A percentile compares a stretch with the other conserved stretches of the same genome.
These are phyloP conservation scores for Aeoliscus strigatus DNA, from an alignment of 2,797 vertebrate genomes.

Conservation along the genomic window DNA sequence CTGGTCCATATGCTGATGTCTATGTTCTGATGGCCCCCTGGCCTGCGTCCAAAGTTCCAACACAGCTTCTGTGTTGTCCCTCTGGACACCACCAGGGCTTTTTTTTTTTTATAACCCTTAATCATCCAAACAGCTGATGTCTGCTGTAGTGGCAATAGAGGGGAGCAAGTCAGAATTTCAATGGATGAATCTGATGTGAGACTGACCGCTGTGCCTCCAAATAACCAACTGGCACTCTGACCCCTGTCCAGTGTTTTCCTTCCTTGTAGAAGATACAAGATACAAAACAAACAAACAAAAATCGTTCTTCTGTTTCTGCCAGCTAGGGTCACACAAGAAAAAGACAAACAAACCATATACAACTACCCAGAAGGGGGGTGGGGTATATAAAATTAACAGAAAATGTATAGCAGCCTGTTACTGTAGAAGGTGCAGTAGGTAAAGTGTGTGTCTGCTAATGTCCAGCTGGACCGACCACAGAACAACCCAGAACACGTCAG, in stretches of 20 bases:
- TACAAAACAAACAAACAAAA: no score
- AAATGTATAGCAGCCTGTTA: no score
- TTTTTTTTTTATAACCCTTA: conserved; percentile 15
- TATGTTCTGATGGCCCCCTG: conserved; percentile 46
- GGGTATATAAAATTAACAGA: no score
- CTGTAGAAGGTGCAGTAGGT: no score
- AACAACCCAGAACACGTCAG: neutral
- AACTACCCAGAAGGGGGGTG: no score
- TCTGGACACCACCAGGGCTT: conserved; percentile 24
- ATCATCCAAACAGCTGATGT: conserved; percentile 18
- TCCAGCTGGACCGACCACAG: neutral
- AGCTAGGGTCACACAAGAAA: no score
- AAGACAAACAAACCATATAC: no score
- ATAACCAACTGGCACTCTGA: neutral
- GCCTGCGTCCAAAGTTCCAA: conserved; percentile 42
- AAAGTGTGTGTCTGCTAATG: no score
- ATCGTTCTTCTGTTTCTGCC: no score
- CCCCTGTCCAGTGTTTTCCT: no score
- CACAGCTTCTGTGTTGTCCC: conserved; percentile 37
- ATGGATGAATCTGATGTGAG: conserved; percentile 12
- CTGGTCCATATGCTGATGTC: conserved; percentile 54
- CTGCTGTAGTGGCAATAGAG: conserved; percentile 26
- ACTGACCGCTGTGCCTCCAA: conserved; percentile 4
- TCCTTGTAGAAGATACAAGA: no score
- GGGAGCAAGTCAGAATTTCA: conserved; percentile 1